Conservation (phyloP, 2,797 vertebrate species). For the Enteromius thamalakanensis region DNA sequence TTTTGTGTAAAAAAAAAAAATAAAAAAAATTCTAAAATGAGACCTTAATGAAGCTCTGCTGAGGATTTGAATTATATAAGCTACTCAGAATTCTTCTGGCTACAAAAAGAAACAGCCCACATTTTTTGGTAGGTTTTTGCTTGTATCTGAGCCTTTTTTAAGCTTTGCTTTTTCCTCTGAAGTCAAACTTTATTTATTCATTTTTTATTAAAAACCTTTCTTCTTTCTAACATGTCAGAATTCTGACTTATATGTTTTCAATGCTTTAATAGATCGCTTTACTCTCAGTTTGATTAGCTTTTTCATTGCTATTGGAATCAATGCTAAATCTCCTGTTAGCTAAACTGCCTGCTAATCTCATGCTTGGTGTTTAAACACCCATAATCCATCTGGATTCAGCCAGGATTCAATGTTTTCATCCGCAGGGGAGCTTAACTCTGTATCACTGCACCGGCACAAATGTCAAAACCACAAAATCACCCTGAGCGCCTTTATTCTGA, state of each 20-base stretch:
- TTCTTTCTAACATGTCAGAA: not conserved
- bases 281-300: conserved; percentile 41
- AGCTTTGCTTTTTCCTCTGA: not conserved
- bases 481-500: conserved; percentile 41
- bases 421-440: conserved; percentile 36
- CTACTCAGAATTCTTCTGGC: not conserved
- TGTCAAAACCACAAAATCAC: conserved; percentile 45
- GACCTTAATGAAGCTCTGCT: not conserved
- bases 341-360: conserved; percentile 46
- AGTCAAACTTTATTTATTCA: not conserved
- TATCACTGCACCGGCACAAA: conserved; percentile 18
- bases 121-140: not conserved
- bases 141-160: not conserved
- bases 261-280: not conserved
- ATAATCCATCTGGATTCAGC: conserved; percentile 40
- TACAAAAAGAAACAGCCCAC: not conserved
- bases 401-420: conserved; percentile 17
- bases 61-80: not conserved
- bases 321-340: conserved; percentile 19
- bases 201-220: not conserved
- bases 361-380: conserved; percentile 41
- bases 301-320: conserved; percentile 23
- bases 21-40: not conserved
- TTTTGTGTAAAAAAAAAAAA: not conserved
- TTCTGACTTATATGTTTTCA: conserved; percentile 1